Conservation (phyloP, 2,113 vertebrate genomes). For the Dasyprocta punctata region DNA sequence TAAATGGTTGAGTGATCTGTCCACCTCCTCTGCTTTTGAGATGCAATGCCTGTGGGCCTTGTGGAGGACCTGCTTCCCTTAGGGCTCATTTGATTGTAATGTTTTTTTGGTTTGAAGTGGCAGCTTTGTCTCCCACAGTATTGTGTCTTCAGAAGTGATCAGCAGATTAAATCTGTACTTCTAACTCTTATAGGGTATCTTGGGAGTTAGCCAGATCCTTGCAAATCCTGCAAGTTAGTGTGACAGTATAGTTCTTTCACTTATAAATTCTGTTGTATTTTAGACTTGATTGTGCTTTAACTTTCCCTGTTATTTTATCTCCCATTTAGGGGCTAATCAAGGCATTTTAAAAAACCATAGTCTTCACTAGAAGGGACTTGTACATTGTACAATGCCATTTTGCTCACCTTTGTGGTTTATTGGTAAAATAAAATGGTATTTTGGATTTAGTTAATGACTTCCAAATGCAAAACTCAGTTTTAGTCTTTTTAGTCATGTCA, state of each 20-base stretch:
- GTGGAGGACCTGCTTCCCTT: not conserved
- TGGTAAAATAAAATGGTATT: not conserved
- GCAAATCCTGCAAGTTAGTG: not conserved
- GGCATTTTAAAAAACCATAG: not conserved
- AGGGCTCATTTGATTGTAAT: not conserved
- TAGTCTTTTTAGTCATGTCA: not conserved
- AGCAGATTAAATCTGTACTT: not conserved
- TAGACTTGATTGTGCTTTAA: not conserved
- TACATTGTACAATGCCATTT: not conserved
- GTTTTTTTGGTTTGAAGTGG: not conserved
- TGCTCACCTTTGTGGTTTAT: not conserved
- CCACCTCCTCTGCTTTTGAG: not conserved
- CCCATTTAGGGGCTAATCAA: not conserved
- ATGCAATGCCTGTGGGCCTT: rapidly evolving
- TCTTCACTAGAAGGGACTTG: not conserved
- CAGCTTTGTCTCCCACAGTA: too few relatives aligned
- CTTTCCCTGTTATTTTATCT: not conserved
- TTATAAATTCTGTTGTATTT: not conserved
- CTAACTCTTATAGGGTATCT: not conserved
- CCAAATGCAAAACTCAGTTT: not conserved
- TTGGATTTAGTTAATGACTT: not conserved
- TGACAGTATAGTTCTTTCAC: not conserved
- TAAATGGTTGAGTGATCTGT: not conserved
- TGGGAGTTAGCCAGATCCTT: not conserved
- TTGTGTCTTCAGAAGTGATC: not conserved